Evolutionary conservation across 2,113 vertebrate genomes (phyloP), one percentile per base, ranked within the genome.

Genomic region (Narcine bancroftii): DNA sequence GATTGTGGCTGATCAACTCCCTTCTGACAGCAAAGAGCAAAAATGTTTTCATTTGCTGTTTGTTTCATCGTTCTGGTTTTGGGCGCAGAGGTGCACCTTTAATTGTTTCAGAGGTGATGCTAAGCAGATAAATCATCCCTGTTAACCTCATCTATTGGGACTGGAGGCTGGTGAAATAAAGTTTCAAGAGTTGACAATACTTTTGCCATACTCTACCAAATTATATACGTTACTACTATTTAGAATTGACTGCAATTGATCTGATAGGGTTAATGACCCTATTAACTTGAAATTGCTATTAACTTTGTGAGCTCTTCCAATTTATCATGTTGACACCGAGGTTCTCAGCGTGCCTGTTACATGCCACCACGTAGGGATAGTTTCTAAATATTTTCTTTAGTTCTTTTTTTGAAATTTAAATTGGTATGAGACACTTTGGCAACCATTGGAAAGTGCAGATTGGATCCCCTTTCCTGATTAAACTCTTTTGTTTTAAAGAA

Each of bases 261-360:
- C 39, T 69, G 63, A 47, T 29, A 42, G 87, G 26, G 89, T 91
- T 91, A 91, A 71, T 71, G 63, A 60, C 89, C 36, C 63, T 69
- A 91, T 91, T 71, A 91, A 91, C 24, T 91, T 39, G 65, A 71
- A 91, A 91, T 47, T 91, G 65, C 65, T 91, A 71, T 91, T 91
- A 71, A 69, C 89, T 29, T 91, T 63, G 39, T 71, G 89, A 91
- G 39, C 89, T 69, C 5, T 91, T 6, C 24, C 63, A 42, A 91
- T 91, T 91, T 71, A 91, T 91, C 65, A 91, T 91, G 63, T 42
- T 91, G 89, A 91, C 89, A 91, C 63, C 29, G 24, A 26, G 65
- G 63, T 47, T 91, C 71, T 69, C 87, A 45, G 42, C 29, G 63
- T 10, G 63, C 89, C 33, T n/a, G 36, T 47, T 69, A 45, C 42